Conservation (phyloP, 2,888 invertebrate genomes). For the Desoria tigrina region DNA sequence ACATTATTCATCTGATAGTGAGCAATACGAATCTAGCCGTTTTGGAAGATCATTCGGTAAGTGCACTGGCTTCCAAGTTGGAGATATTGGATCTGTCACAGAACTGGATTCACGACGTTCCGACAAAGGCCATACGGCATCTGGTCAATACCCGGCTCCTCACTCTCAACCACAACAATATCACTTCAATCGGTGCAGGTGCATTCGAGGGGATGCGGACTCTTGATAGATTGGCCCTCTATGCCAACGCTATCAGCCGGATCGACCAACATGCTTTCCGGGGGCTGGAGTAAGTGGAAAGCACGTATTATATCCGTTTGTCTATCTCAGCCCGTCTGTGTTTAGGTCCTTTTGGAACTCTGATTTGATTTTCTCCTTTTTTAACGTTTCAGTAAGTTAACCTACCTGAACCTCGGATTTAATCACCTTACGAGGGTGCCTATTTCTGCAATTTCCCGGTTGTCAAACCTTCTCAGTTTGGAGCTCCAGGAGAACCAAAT, state of each 20-base stretch:
- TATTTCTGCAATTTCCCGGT: conserved; percentile 74
- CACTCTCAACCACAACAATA: conserved; percentile 85
- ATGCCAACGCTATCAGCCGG: conserved; percentile 78
- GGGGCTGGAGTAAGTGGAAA: conserved; percentile 68
- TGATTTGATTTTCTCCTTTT: neutral
- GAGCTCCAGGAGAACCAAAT: conserved; percentile 87
- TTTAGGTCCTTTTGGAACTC: neutral
- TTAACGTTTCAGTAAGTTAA: conserved; percentile 66
- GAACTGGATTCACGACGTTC: conserved; percentile 77
- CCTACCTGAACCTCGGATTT: conserved; percentile 80
- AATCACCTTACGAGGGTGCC: conserved; percentile 77
- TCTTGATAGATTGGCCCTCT: conserved; percentile 80
- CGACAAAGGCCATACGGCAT: conserved; percentile 75
- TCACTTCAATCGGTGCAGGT: conserved; percentile 73
- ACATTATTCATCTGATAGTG: conserved; percentile 83
- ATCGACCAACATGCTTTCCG: conserved; percentile 82
- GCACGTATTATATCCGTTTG: too few species aligned
- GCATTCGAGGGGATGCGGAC: conserved; percentile 86
- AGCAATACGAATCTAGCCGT: conserved; percentile 83
- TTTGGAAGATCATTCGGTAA: conserved; percentile 82
- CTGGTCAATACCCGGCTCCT: conserved; percentile 80
- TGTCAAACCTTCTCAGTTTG: conserved; percentile 78
- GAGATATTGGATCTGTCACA: conserved; percentile 86
- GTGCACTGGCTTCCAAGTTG: conserved; percentile 74
- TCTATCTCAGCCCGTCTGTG: neutral